Percentiles rank a stretch among this genome's conserved stretches.
Evolutionary conservation across 2,797 vertebrate genomes (phyloP).

Genomic region (Setipinna tenuifilis): DNA sequence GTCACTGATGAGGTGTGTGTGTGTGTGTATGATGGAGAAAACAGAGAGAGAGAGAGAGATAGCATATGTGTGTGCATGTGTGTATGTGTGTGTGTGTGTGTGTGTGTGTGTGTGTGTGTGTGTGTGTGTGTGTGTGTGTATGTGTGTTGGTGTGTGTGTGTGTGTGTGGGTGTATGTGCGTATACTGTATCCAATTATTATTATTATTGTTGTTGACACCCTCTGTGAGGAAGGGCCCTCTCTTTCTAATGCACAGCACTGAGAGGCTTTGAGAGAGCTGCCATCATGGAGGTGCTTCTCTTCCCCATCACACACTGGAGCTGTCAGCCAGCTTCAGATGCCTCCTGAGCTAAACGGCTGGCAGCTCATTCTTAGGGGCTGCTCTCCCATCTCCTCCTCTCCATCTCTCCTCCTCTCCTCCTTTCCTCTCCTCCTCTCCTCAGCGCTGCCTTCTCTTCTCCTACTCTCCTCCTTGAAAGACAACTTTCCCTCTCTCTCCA

Average conservation of each 20-base stretch:
- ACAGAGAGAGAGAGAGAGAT: background rate
- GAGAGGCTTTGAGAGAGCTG: background rate
- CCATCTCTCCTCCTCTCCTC: background rate
- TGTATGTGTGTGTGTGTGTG: too few relatives aligned
- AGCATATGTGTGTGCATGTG: too few relatives aligned
- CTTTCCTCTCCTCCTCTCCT: background rate
- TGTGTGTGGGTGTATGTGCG: too few relatives aligned
- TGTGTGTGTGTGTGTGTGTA: too few relatives aligned
- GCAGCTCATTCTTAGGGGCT: background rate
- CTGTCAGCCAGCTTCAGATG: background rate
- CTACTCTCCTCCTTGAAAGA: background rate
- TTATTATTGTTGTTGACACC: background rate
- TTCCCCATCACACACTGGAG: background rate
- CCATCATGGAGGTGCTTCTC: background rate
- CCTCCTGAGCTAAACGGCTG: background rate
- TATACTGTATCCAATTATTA: background rate
- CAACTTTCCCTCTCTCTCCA: background rate
- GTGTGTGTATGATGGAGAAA: background rate
- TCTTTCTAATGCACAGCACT: background rate
- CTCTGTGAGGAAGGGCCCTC: background rate
- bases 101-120: background rate
- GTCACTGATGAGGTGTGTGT: slow-evolving; percentile 4
- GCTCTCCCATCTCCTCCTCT: too few relatives aligned
- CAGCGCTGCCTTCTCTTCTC: background rate
- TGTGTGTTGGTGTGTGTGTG: too few relatives aligned